Evolutionary conservation across 1,140 invertebrate species (phyloP).

Genomic region (Drosophila kikkawai): DNA sequence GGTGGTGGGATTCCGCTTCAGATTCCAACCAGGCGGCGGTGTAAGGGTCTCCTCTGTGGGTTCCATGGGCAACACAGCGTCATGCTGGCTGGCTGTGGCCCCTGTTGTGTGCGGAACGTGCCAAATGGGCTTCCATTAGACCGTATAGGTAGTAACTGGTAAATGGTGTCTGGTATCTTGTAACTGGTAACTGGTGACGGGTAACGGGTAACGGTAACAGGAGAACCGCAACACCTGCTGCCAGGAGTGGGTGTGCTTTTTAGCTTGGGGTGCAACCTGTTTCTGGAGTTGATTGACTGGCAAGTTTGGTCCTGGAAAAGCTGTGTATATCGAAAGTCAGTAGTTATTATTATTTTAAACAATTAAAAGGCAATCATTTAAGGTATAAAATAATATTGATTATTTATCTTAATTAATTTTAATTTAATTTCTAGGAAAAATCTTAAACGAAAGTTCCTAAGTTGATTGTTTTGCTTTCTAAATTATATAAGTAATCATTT

Average conservation of each 20-base stretch:
- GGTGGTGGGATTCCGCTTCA: not conserved
- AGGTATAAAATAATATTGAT: too few relatives aligned
- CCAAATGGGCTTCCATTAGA: conserved; percentile 35
- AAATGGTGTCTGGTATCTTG: conserved; percentile 8
- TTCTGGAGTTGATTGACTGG: not conserved
- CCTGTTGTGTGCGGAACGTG: conserved; percentile 38
- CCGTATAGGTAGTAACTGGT: not conserved
- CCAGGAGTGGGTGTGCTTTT: not conserved
- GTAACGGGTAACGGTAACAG: conserved; percentile 1
- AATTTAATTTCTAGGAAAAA: too few relatives aligned
- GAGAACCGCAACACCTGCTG: conserved; percentile 18
- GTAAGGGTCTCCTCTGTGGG: not conserved
- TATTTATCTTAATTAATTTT: too few relatives aligned
- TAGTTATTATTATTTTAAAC: not conserved
- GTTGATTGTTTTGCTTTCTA: too few relatives aligned
- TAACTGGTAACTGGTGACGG: conserved; percentile 5
- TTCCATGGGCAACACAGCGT: conserved; percentile 30
- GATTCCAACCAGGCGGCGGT: not conserved
- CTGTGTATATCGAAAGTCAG: not conserved
- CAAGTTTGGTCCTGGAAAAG: not conserved
- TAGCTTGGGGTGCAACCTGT: not conserved
- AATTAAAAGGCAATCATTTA: not conserved
- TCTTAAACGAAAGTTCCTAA: too few relatives aligned
- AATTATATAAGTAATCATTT: too few relatives aligned
- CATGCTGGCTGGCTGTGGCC: conserved; percentile 45